Evolutionary conservation across 35 echinoderm and acorn worm genomes (phyloP), one percentile per base, ranked within the genome.

Genomic region (Lytechinus variegatus): DNA sequence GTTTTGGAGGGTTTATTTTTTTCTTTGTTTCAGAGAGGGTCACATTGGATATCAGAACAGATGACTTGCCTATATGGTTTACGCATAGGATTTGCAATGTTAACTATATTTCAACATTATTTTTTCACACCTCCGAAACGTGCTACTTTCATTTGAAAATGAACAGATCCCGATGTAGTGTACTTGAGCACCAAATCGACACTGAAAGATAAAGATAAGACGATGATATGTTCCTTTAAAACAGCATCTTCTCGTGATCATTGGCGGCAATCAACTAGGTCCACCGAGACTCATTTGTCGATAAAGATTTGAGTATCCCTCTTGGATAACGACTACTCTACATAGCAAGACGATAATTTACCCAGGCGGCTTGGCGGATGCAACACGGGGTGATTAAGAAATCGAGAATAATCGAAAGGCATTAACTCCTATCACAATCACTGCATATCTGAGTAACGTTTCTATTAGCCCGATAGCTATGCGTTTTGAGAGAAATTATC

Each of bases 351-450:
- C 66, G 21, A 79, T 79, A 79, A 79, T 79, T 79, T 79, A 79
- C 66, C 19, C 66, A 79, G 66, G 66, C 66, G 66, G 66, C 66
- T n/a, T 24, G n/a, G 66, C 19, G 66, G 66, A 79, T 79, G 66
- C 66, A 24, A 79, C 66, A 79, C 19, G 21, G 14, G 19, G 66
- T 79, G 66, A 79, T 79, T 79, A 79, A 79, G 66, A 79, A 79
- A 79, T 79, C 66, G 66, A 79, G 66, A 24, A 79, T 79, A 79
- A 79, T 79, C 66, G 66, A n/a, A 24, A 79, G 66, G 66, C 66
- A 79, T 79, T 79, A n/a, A n/a, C n/a, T n/a, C n/a, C n/a, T n/a
- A 79, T 79, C 66, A 79, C 66, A 79, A 79, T 79, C 66, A 79
- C 66, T 79, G 19, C 21, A 24, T 24, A 19, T 24, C n/a, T 6